These are phyloP conservation scores for Mamestra configurata DNA, from an alignment of 1,140 invertebrate genomes.

Conservation along the genomic window DNA sequence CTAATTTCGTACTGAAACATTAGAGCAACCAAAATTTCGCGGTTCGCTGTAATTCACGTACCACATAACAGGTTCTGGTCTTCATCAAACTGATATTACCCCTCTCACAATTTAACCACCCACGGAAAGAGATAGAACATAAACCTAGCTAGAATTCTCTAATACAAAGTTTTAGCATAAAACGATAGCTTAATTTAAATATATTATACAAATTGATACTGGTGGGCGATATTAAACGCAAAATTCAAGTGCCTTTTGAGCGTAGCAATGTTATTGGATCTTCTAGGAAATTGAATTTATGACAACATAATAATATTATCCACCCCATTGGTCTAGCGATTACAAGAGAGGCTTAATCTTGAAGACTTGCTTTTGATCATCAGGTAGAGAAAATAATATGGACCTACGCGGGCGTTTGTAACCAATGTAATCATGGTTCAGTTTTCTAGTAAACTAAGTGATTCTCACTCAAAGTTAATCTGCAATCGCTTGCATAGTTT, in stretches of 20 bases:
- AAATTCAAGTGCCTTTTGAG: constrained; percentile 35
- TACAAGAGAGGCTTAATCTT: constrained; percentile 15
- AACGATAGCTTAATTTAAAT: constrained; percentile 26
- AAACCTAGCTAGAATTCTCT: not conserved
- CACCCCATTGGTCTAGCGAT: constrained; percentile 20
- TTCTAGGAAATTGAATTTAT: constrained; percentile 35
- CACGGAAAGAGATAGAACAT: not conserved
- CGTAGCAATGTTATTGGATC: constrained; percentile 35
- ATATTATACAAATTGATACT: constrained; percentile 37
- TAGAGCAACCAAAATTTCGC: constrained; percentile 4
- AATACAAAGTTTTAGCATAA: constrained; percentile 14
- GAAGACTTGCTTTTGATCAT: constrained; percentile 3
- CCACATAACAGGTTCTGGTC: constrained; percentile 6
- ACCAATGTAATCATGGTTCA: too few relatives aligned
- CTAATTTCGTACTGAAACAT: constrained; percentile 1
- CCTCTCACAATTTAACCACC: constrained; percentile 1
- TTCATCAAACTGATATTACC: constrained; percentile 18
- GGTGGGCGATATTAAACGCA: constrained; percentile 34
- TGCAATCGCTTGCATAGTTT: too few relatives aligned
- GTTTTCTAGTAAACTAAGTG: too few relatives aligned
- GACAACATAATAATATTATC: constrained; percentile 25
- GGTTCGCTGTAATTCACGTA: constrained; percentile 13
- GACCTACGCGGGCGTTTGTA: not conserved
- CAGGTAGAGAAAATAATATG: not conserved
- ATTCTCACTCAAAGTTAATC: too few relatives aligned